Conservation (phyloP, 1,140 invertebrate genomes). For the Hylaeus anthracinus region DNA sequence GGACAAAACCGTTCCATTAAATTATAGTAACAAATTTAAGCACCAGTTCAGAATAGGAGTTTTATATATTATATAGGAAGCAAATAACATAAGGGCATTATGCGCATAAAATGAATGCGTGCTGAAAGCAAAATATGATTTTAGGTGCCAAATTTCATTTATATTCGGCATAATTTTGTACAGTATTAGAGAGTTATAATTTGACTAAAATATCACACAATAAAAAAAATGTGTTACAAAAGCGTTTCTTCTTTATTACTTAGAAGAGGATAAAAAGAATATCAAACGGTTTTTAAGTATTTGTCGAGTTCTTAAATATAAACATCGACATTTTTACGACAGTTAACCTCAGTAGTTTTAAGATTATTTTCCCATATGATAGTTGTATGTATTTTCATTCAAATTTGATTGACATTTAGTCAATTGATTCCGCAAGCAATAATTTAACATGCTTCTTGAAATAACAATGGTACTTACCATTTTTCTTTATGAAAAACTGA, state of each 20-base stretch:
- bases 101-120: not conserved
- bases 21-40: not conserved
- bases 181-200: constrained; percentile 3
- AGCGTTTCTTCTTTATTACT: not conserved
- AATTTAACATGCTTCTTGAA: constrained; percentile 34
- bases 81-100: not conserved
- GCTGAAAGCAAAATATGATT: constrained; percentile 2
- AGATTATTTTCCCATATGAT: constrained; percentile 19
- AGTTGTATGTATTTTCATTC: not conserved
- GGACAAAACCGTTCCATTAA: not conserved
- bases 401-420: constrained; percentile 23
- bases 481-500: constrained; percentile 26
- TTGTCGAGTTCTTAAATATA: not conserved
- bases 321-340: constrained; percentile 7
- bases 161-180: not conserved
- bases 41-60: not conserved
- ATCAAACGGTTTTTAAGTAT: not conserved
- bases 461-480: constrained; percentile 48
- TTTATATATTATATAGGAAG: constrained; percentile 6
- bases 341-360: constrained; percentile 48
- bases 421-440: constrained; percentile 21
- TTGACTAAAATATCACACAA: not conserved
- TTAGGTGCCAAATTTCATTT: not conserved
- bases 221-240: not conserved
- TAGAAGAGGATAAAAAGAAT: not conserved